Percentiles rank a stretch among this genome's conserved stretches.
These are phyloP conservation scores for Anguilla pacifica DNA, from an alignment of 2,797 vertebrate species.

Conservation along the genomic window DNA sequence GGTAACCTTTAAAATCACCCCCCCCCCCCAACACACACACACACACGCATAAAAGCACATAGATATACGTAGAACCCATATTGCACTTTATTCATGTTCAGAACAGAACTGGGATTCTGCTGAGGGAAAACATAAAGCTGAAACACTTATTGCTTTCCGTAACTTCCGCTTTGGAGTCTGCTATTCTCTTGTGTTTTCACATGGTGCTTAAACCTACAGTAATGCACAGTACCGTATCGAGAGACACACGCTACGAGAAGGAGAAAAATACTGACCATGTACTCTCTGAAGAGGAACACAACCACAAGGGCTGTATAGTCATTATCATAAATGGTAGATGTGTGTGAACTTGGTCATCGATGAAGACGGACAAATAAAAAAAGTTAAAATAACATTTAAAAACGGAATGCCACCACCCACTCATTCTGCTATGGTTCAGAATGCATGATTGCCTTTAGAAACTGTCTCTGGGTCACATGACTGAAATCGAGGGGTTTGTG, in stretches of 20 bases:
- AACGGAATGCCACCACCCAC: background rate
- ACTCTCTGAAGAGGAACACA: slow-evolving; percentile 20
- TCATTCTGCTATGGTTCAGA: background rate
- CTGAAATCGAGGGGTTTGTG: slow-evolving; percentile 15
- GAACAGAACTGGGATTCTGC: slow-evolving; percentile 44
- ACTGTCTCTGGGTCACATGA: slow-evolving; percentile 42
- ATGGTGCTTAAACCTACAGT: slow-evolving; percentile 22
- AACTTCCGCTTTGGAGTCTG: slow-evolving; percentile 16
- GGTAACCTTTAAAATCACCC: background rate
- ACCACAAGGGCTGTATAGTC: background rate
- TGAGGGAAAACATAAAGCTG: slow-evolving; percentile 33
- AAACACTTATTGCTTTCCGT: slow-evolving; percentile 71
- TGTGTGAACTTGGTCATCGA: background rate
- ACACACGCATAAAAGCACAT: background rate
- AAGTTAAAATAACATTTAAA: slow-evolving; percentile 17
- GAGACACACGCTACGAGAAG: slow-evolving; percentile 24
- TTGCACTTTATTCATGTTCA: slow-evolving; percentile 78
- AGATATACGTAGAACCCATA: slow-evolving; percentile 56
- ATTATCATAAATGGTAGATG: background rate
- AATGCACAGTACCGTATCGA: background rate
- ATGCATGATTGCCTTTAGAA: background rate
- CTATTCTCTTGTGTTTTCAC: slow-evolving; percentile 30
- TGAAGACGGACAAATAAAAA: background rate
- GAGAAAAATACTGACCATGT: slow-evolving; percentile 43
- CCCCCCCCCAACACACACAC: background rate